Conservation (phyloP, 2,113 vertebrate genomes). For the Polypterus bichir region DNA sequence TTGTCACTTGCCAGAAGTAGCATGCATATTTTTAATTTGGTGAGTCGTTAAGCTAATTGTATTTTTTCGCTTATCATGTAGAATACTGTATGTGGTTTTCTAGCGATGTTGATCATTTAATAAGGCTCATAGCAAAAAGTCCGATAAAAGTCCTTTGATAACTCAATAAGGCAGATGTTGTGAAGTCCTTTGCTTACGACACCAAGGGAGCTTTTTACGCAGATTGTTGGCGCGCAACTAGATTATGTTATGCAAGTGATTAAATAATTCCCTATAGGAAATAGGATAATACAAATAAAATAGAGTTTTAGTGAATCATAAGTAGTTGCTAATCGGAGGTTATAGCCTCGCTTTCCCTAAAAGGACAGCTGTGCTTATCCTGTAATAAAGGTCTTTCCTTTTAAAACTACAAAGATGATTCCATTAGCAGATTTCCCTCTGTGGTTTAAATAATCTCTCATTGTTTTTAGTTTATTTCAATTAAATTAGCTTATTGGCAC, state of each 20-base stretch:
- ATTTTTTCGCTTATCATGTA: background rate
- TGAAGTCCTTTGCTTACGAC: too few species aligned
- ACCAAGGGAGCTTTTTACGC: background rate
- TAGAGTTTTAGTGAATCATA: background rate
- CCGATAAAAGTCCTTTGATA: too few species aligned
- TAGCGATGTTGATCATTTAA: too few species aligned
- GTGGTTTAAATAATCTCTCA: too few species aligned
- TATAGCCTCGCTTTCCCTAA: background rate
- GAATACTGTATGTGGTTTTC: too few species aligned
- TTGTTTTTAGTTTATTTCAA: too few species aligned
- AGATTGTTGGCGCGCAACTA: background rate
- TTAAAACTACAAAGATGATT: background rate
- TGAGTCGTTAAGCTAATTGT: background rate
- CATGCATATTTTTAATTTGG: too few species aligned
- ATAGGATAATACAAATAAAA: background rate
- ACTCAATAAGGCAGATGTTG: too few species aligned
- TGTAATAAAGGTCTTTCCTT: background rate
- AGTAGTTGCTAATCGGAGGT: slow-evolving; percentile 2
- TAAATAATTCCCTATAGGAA: slow-evolving; percentile 1
- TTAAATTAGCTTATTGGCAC: too few species aligned
- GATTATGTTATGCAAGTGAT: background rate
- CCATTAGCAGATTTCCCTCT: background rate
- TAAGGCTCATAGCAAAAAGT: too few species aligned
- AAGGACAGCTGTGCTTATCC: too few species aligned
- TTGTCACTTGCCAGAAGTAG: too few species aligned